phyloP scores from a whole-genome alignment of 2,797 vertebrate genomes.

The Phalanger gymnotis region DNA sequence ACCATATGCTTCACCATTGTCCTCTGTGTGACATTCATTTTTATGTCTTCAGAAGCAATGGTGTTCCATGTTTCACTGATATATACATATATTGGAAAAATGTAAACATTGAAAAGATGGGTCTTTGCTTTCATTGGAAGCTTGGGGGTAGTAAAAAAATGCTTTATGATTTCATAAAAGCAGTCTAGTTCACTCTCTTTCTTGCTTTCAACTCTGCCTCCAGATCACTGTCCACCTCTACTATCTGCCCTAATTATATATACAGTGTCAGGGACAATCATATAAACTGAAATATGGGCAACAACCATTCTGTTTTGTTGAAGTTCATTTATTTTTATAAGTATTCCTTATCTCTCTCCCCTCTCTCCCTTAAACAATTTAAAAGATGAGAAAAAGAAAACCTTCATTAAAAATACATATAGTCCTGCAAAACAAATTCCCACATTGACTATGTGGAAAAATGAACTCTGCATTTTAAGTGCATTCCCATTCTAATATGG shows the following conservation, averaged over 20 bases:
- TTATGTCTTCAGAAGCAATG: neutral
- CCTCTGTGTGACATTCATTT: neutral
- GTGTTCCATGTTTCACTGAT: neutral
- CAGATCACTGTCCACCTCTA: neutral
- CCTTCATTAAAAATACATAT: no score
- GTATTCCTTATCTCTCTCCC: no score
- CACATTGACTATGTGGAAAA: no score
- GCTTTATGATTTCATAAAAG: neutral
- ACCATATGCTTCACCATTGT: neutral
- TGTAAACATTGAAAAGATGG: neutral
- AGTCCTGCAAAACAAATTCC: no score
- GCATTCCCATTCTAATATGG: no score
- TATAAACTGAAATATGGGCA: neutral
- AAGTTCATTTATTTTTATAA: neutral
- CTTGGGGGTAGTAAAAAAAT: neutral
- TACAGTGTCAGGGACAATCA: neutral
- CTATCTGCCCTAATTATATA: neutral
- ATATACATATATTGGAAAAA: neutral
- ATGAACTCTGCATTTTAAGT: no score
- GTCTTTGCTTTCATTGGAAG: neutral
- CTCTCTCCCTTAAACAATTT: no score
- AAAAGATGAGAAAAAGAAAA: no score
- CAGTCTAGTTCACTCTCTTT: neutral
- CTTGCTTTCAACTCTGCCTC: neutral
- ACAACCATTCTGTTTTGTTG: neutral